Conservation (phyloP, 2,888 invertebrate species). For the Meteorus colon region DNA sequence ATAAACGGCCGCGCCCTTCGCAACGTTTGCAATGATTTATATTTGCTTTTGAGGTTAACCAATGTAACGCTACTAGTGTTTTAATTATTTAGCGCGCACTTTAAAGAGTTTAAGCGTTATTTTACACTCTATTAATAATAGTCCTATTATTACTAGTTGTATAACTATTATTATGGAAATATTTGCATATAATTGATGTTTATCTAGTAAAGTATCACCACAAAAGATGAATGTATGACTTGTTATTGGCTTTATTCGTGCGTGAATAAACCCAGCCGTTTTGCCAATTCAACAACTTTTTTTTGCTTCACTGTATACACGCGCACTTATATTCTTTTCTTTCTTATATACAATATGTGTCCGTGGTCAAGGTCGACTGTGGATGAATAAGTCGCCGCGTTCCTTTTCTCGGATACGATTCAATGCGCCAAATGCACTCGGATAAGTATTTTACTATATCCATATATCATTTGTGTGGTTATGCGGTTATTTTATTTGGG, state of each 20-base stretch:
- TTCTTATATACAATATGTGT: conserved; percentile 31
- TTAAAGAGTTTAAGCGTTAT: neutral
- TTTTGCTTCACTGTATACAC: conserved; percentile 26
- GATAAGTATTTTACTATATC: conserved; percentile 5
- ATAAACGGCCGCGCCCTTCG: conserved; percentile 23
- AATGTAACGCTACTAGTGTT: conserved; percentile 6
- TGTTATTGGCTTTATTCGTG: neutral
- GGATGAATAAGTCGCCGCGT: conserved; percentile 11
- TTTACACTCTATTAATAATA: neutral
- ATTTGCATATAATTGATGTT: neutral
- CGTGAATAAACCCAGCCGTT: conserved; percentile 11
- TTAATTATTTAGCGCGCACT: conserved; percentile 12
- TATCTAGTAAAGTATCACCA: neutral
- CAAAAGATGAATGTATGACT: neutral
- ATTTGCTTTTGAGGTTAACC: conserved; percentile 13
- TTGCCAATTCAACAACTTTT: conserved; percentile 31
- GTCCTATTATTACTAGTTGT: neutral
- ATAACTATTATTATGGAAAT: neutral
- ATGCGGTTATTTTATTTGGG: neutral
- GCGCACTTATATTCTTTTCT: conserved; percentile 31
- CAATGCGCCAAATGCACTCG: conserved; percentile 28
- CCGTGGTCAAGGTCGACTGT: conserved; percentile 44
- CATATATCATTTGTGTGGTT: conserved; percentile 28
- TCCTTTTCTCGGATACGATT: neutral
- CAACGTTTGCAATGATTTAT: conserved; percentile 12